These are phyloP conservation scores for Nephrotoma flavescens DNA, from an alignment of 2,888 invertebrate genomes.

Conservation along the genomic window DNA sequence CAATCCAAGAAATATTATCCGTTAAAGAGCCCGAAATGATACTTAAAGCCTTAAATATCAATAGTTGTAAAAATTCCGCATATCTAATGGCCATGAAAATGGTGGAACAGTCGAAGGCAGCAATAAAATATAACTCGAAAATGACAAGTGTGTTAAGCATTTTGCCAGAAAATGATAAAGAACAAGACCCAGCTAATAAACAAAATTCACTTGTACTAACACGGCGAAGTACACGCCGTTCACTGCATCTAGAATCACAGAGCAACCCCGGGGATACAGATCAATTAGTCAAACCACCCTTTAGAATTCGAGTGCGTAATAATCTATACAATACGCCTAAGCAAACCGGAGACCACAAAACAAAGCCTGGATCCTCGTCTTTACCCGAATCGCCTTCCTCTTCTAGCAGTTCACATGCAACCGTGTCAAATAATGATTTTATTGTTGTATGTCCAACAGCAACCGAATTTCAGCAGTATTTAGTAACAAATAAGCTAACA, in stretches of 20 bases:
- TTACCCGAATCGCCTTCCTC: neutral
- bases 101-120: neutral
- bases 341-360: neutral
- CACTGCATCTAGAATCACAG: neutral
- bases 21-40: neutral
- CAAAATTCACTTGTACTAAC: neutral
- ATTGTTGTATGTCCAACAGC: constrained; percentile 14
- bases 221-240: neutral
- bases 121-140: neutral
- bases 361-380: neutral
- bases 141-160: neutral
- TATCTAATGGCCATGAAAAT: neutral
- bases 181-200: neutral
- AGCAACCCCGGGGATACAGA: neutral
- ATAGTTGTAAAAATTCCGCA: neutral
- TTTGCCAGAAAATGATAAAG: neutral
- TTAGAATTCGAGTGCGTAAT: neutral
- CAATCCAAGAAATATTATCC: neutral
- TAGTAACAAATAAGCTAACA: constrained; percentile 13
- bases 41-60: neutral
- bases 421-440: neutral
- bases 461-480: constrained; percentile 16
- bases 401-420: neutral
- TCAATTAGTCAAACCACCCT: neutral
- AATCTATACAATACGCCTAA: neutral